Evolutionary conservation across 2,113 vertebrate genomes (phyloP).

Genomic region (Polyodon spathula): DNA sequence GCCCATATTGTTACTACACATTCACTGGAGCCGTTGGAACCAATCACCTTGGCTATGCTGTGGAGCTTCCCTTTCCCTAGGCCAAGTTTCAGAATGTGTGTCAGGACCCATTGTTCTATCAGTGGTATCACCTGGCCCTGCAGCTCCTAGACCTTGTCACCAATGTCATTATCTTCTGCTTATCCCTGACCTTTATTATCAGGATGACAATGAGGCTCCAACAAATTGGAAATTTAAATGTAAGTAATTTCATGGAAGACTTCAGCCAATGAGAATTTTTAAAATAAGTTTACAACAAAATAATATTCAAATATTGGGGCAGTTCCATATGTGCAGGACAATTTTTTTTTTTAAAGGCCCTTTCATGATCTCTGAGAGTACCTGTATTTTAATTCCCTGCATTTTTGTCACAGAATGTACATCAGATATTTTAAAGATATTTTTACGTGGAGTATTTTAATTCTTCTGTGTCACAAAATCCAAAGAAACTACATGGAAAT

Average conservation of each 20-base stretch:
- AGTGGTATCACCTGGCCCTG: constrained; percentile 30
- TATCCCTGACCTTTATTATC: constrained; percentile 18
- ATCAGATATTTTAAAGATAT: no score
- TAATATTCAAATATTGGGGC: neutral
- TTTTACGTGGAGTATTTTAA: neutral
- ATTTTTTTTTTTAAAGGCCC: no score
- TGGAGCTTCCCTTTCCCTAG: constrained; percentile 33
- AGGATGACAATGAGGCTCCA: constrained; percentile 28
- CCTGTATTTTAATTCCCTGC: no score
- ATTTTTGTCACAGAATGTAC: no score
- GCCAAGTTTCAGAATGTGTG: constrained; percentile 24
- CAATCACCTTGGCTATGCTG: constrained; percentile 24
- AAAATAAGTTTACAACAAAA: neutral
- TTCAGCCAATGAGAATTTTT: no score
- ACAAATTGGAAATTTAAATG: constrained; percentile 17
- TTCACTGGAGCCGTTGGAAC: constrained; percentile 34
- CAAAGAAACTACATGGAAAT: neutral
- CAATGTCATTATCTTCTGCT: constrained; percentile 20
- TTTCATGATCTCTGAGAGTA: no score
- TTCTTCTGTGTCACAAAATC: neutral
- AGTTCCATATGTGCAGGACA: no score
- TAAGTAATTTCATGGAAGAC: constrained; percentile 17
- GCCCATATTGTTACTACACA: constrained; percentile 31
- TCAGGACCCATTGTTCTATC: constrained; percentile 14
- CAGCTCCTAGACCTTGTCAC: constrained; percentile 15